Evolutionary conservation across 2,797 vertebrate species (phyloP), one percentile per base, ranked within the genome.

Genomic region (Taeniopygia guttata): DNA sequence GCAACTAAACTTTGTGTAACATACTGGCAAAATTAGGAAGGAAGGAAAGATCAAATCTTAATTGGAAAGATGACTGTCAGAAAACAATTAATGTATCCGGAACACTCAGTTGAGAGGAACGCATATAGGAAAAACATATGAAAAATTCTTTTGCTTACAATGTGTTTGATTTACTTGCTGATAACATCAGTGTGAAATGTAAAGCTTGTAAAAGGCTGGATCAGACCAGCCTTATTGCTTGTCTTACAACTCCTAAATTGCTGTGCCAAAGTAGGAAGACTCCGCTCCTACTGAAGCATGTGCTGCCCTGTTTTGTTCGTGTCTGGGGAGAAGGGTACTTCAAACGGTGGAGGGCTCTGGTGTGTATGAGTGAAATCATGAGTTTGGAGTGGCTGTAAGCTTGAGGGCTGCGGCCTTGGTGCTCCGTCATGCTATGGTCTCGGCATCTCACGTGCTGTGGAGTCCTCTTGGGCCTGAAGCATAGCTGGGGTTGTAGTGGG

Each of bases 111-210:
- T 91, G 60, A 64, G 46, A 93, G 68, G 77, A 96, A 64, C 12
- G 27, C 67, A 30, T 78, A 40, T 29, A 95, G 80, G 67, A 88
- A 88, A 94, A 84, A 74, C 67, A 45, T 56, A 78, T n/a, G 78
- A 93, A 87, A 89, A 79, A 68, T 52, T 82, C 42, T 86, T 94
- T 64, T 87, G 19, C 70, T 89, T 94, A 54, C 52, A 34, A 8
- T 70, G n/a, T 46, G 60, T 59, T n/a, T 87, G 87, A 87, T 94
- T 96, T 94, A 94, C 36, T 91, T 77, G 46, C 80, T 90, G 95
- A 96, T 97, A 97, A 91, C 77, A 94, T 96, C 95, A 87, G 87
- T 83, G 89, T 87, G 91, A 97, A 95, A 83, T 79, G 63, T 91
- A 93, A 88, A 90, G 85, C 93, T 75, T 95, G 87, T 96, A 94